A percentile compares a stretch with the other conserved stretches of the same genome.
Conservation (phyloP, 2,888 invertebrate genomes). For the Sphecodes monilicornis region DNA sequence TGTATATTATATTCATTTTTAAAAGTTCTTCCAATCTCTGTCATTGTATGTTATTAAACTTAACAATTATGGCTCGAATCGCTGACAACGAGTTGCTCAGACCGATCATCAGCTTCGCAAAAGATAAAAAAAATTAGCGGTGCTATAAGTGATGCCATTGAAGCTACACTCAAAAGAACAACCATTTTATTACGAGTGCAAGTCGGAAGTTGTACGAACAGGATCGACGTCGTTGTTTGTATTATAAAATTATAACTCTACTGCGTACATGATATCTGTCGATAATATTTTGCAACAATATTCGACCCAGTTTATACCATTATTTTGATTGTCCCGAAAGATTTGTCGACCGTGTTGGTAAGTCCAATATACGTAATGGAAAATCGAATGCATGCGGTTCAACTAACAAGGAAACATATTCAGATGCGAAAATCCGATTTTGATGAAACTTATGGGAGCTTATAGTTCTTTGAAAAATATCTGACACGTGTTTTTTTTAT, state of each 20-base stretch:
- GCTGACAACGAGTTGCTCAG: not conserved
- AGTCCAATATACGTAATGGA: conserved; percentile 59
- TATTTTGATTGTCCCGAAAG: conserved; percentile 26
- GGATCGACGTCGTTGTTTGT: not conserved
- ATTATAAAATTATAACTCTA: not conserved
- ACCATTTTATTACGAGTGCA: not conserved
- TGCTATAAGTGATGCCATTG: not conserved
- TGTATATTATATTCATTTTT: not conserved
- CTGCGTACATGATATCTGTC: not conserved
- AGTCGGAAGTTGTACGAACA: not conserved
- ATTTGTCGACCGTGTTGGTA: conserved; percentile 51
- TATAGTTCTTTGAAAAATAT: too few species aligned
- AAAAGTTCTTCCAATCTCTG: too few species aligned
- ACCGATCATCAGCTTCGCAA: not conserved
- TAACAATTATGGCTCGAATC: not conserved
- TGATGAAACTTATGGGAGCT: too few species aligned
- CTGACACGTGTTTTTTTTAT: too few species aligned
- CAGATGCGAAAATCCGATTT: too few species aligned
- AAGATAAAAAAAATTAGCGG: not conserved
- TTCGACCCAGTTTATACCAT: conserved; percentile 18
- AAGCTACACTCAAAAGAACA: not conserved
- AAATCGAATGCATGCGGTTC: conserved; percentile 52
- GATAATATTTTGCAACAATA: conserved; percentile 1
- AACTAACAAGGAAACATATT: too few species aligned
- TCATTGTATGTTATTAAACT: not conserved